Evolutionary conservation across 35 echinoderm and acorn worm genomes (phyloP).

Genomic region (Ptychodera flava): DNA sequence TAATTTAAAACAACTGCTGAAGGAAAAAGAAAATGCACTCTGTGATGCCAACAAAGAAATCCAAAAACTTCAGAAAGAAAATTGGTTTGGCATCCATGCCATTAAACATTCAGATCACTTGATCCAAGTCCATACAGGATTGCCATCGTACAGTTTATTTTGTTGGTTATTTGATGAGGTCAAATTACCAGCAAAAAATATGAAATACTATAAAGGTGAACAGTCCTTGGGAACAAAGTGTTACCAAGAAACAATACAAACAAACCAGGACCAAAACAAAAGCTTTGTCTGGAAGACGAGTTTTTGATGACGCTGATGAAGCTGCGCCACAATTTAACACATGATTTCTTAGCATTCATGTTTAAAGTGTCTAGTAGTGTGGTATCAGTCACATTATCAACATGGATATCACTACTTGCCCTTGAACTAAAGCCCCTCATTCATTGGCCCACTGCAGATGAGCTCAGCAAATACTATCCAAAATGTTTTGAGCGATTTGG

Average conservation of each 20-base stretch:
- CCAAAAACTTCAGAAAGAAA: too few species aligned
- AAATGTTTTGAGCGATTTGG: slow-evolving; percentile 52
- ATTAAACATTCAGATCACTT: slow-evolving; percentile 49
- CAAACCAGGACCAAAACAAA: slow-evolving; percentile 37
- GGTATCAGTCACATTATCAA: slow-evolving; percentile 61
- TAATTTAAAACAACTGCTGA: too few species aligned
- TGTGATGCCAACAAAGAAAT: too few species aligned
- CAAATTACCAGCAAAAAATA: slow-evolving; percentile 23
- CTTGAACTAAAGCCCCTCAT: slow-evolving; percentile 58
- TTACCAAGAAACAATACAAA: slow-evolving; percentile 23
- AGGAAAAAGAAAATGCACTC: too few species aligned
- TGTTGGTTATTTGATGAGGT: slow-evolving; percentile 41
- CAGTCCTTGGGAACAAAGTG: slow-evolving; percentile 18
- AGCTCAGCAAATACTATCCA: slow-evolving; percentile 50
- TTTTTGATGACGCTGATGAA: slow-evolving; percentile 54
- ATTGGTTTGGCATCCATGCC: too few species aligned
- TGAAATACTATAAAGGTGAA: slow-evolving; percentile 43
- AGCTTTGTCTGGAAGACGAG: slow-evolving; percentile 30
- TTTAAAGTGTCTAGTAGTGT: slow-evolving; percentile 51
- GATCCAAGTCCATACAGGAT: slow-evolving; percentile 39
- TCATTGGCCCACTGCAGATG: slow-evolving; percentile 50
- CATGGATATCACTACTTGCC: slow-evolving; percentile 66
- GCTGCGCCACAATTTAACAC: slow-evolving; percentile 44
- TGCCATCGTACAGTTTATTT: slow-evolving; percentile 30
- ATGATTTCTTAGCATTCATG: slow-evolving; percentile 60